Base-by-base conservation (phyloP, 2,113 vertebrate species). In the Petaurus breviceps region DNA sequence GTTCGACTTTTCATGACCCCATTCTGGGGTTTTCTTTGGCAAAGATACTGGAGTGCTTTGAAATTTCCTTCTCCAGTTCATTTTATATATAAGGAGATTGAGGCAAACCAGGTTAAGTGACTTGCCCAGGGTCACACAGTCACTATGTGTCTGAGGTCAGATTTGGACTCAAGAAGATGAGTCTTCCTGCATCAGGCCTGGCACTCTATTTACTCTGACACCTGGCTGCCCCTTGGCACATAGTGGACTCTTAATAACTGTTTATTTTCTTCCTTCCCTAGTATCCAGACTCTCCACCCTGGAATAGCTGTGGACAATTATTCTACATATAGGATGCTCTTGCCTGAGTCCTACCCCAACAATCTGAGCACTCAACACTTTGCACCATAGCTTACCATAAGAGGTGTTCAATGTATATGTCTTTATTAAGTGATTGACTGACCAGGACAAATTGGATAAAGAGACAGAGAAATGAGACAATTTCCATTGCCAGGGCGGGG, bases 21-120 rank as follows among this genome's bases (percentile, higher is more conserved):
- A 37, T 37, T 68, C 11, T 37, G 57, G 57, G 31, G 28, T 68
- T 61, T 61, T 68, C 28, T 37, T 54, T 61, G 31, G 57, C 57
- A 68, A 37, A 68, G 57, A 68, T 37, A 68, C 31, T 37, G 11
- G 57, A 14, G 57, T 37, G 31, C 28, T 68, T 37, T 68, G 57
- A 11, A 31, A 68, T 68, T 68, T 68, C 31, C 31, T 68, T 68
- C 10, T 37, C 31, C 57, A 68, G 12, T 37, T 89, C 3, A 26
- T 90, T 96, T 96, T 95, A 91, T 51, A 50, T 31, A 28, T 37
- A 28, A 9, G 31, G 7, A 95, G 93, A 92, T 24, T 12, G 89
- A 95, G 46, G 49, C 89, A 95, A 50, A 25, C 28, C 43, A 92
- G 14, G 6, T 10, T 2, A 19, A 37, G 8, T 53, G 3, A 0